Base-by-base conservation (phyloP, 2,113 vertebrate species). In the Sinocyclocheilus rhinocerous region DNA sequence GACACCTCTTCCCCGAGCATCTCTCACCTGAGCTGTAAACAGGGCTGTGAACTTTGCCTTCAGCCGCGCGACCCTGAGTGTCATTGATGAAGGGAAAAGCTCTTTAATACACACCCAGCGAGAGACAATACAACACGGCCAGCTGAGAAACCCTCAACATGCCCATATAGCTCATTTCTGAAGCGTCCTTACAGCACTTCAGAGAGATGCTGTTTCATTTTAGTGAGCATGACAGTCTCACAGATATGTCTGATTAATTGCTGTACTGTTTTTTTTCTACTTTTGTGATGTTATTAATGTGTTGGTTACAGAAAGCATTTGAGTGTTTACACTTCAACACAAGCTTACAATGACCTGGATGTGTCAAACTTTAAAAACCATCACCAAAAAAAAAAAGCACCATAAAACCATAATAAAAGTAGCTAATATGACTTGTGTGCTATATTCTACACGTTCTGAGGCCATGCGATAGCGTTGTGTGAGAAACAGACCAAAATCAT, bases 41-140 rank as follows among this genome's bases (percentile, higher is more conserved):
- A 94, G 89, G 45, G 26, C 87, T 42, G 89, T 92, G 91, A 95
- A 95, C 93, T 94, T 93, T 67, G 73, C 63, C 85, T 42, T 85
- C 89, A 87, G 92, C 93, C 93, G 93, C 94, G 65, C 6, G 52
- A 88, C 94, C 93, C 92, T 91, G 94, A 95, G 93, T 95, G 95
- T 91, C 86, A 89, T 94, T 95, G 92, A 95, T 96, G 94, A 94
- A 95, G 94, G 90, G 91, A 92, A 90, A 90, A 87, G 90, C 92
- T 94, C 92, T 93, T 93, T 93, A 94, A 93, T 81, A 91, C 94
- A 91, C 91, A 85, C 92, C 92, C 87, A 11, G 89, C 39, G 29
- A 89, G 93, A 95, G 93, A 89, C 93, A 94, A 90, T 90, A 94
- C 94, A 92, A 84, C 45, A 81, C 70, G 92, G 93, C 93, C 93